phyloP scores from a whole-genome alignment of 2,797 vertebrate species.

The Zalophus californianus region DNA sequence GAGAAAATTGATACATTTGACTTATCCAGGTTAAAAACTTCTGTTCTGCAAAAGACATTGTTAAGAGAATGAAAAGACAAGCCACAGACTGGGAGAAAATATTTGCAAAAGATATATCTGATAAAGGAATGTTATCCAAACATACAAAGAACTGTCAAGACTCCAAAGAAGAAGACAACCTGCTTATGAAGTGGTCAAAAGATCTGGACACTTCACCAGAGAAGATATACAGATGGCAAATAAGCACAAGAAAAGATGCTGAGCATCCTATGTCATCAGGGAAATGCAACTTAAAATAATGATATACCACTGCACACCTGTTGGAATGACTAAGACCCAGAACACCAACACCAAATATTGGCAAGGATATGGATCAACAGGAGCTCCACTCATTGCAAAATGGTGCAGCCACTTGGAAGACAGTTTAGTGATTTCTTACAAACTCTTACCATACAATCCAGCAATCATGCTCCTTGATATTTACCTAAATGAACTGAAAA shows the following conservation, averaged over 20 bases:
- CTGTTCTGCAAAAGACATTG: not conserved
- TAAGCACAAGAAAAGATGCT: no score
- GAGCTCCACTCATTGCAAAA: no score
- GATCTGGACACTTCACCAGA: not conserved
- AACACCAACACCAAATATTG: no score
- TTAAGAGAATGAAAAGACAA: not conserved
- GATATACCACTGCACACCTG: no score
- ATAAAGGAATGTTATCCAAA: not conserved
- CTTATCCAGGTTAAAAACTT: not conserved
- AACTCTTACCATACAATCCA: no score
- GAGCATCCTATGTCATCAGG: no score
- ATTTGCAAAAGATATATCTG: not conserved
- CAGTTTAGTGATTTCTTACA: no score
- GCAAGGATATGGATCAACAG: no score
- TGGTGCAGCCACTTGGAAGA: no score
- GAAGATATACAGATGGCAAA: no score
- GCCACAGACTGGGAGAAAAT: not conserved
- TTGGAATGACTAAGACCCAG: no score
- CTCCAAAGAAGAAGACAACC: not conserved
- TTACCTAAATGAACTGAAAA: not conserved
- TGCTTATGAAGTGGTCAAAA: not conserved
- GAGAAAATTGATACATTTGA: not conserved
- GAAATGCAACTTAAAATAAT: no score
- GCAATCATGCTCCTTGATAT: not conserved
- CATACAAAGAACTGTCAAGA: not conserved